Conservation (phyloP, 2,113 vertebrate genomes). For the Lutjanus erythropterus region DNA sequence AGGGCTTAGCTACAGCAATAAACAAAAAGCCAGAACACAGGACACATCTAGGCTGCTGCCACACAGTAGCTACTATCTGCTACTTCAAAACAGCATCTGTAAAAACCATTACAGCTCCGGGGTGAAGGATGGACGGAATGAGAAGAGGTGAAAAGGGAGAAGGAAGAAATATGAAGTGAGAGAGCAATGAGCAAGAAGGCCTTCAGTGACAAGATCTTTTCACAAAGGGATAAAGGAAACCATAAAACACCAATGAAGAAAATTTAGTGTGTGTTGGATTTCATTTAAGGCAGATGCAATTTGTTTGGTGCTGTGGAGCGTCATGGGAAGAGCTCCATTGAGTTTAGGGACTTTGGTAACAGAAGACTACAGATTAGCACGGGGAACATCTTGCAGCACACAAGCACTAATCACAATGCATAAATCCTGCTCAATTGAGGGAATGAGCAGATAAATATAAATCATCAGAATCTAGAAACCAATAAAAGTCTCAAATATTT, state of each 20-base stretch:
- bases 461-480: not conserved
- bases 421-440: not conserved
- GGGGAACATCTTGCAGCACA: not conserved
- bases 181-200: conserved; percentile 7
- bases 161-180: conserved; percentile 29
- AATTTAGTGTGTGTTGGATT: not conserved
- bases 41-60: conserved; percentile 64
- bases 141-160: conserved; percentile 15
- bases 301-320: conserved; percentile 47
- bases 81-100: conserved; percentile 63
- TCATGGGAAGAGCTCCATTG: conserved; percentile 24
- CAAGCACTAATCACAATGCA: not conserved
- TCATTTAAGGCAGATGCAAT: conserved; percentile 50
- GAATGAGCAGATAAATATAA: not conserved
- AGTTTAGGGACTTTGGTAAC: conserved; percentile 23
- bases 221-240: conserved; percentile 10
- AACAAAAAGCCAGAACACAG: conserved; percentile 57
- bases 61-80: conserved; percentile 62
- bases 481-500: not conserved
- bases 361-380: not conserved
- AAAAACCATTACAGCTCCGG: conserved; percentile 45
- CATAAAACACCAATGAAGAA: conserved; percentile 17
- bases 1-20: conserved; percentile 65
- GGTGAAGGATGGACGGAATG: conserved; percentile 10
- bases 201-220: conserved; percentile 3